phyloP scores from a whole-genome alignment of 1,140 invertebrate species.

The Helicoverpa armigera region DNA sequence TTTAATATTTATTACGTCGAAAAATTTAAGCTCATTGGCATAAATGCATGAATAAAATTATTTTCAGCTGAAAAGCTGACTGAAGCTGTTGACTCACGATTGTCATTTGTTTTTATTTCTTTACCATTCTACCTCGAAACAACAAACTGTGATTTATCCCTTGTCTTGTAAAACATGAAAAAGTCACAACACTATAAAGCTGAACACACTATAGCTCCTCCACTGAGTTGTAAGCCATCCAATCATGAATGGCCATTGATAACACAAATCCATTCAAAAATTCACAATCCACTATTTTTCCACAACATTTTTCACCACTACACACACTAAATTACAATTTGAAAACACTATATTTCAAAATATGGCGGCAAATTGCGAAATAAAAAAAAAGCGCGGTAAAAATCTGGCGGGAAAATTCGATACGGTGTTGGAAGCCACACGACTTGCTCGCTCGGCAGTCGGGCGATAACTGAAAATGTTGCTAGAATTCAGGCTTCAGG shows the following conservation, averaged over 20 bases:
- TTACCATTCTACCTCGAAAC: constrained; percentile 6
- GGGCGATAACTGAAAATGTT: constrained; percentile 27
- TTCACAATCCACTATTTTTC: neutral
- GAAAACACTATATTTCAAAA: neutral
- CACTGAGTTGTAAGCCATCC: constrained; percentile 15
- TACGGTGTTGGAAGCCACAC: constrained; percentile 2
- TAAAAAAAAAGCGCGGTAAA: constrained; percentile 45
- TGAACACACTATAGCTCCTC: neutral
- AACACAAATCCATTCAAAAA: constrained; percentile 8
- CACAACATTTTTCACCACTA: neutral
- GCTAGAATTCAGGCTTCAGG: neutral
- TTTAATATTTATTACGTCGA: too few species aligned
- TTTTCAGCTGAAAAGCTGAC: too few species aligned
- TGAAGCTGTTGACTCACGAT: too few species aligned
- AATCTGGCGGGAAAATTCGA: constrained; percentile 34
- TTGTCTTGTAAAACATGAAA: neutral
- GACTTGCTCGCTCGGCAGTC: constrained; percentile 5
- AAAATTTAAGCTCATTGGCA: too few species aligned
- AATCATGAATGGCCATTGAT: constrained; percentile 38
- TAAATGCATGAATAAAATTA: too few species aligned
- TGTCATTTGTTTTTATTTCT: neutral
- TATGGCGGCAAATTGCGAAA: constrained; percentile 3
- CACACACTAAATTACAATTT: neutral
- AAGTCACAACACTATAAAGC: neutral
- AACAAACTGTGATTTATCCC: constrained; percentile 8